Percentiles rank a stretch among this genome's conserved stretches.
Conservation (phyloP, 2,113 vertebrate species). For the Sterna hirundo region DNA sequence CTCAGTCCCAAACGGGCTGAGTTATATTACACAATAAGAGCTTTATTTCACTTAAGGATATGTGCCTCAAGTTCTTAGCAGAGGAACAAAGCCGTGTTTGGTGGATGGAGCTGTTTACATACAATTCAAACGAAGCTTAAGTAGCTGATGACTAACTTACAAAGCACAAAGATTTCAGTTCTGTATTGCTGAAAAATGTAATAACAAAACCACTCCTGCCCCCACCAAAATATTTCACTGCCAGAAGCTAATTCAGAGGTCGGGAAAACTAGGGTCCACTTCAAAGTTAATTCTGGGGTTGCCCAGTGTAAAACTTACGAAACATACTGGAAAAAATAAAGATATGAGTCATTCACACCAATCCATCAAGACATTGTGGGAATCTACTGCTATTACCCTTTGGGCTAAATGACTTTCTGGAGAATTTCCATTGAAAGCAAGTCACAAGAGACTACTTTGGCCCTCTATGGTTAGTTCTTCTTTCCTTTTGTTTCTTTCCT, state of each 20-base stretch:
- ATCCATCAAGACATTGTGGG: neutral
- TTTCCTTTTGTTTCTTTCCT: neutral
- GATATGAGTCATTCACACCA: neutral
- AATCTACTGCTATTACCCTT: neutral
- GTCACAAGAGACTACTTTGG: neutral
- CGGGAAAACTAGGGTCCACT: neutral
- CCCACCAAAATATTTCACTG: neutral
- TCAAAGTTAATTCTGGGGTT: neutral
- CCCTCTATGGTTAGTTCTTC: neutral
- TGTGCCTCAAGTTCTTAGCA: neutral
- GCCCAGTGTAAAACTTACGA: neutral
- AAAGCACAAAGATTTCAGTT: neutral
- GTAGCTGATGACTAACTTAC: neutral
- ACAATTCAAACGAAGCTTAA: neutral
- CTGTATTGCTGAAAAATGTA: neutral
- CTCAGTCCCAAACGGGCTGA: neutral
- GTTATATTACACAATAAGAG: neutral
- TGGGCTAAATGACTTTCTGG: neutral
- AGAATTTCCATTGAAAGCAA: slow-evolving; percentile 12
- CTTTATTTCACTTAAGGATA: neutral
- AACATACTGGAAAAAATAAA: neutral
- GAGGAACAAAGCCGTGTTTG: neutral
- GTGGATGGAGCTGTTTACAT: neutral
- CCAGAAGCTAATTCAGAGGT: neutral
- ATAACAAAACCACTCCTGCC: neutral